Conservation (phyloP, 1,140 invertebrate species). For the Drosophila ananassae region DNA sequence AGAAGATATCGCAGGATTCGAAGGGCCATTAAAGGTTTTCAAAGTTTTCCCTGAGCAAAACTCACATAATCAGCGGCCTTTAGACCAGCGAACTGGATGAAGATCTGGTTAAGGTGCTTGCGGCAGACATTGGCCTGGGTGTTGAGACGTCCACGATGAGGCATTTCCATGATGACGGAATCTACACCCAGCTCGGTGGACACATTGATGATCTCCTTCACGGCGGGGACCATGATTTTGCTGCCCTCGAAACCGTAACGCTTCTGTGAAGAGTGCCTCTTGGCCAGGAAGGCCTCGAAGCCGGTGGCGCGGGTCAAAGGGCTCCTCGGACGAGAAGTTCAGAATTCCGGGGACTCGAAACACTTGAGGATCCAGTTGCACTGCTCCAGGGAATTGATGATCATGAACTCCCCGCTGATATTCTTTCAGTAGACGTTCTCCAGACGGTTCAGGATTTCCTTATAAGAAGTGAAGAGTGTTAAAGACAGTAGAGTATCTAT, state of each 20-base stretch:
- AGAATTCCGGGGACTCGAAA: constrained; percentile 97
- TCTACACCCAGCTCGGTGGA: constrained; percentile 98
- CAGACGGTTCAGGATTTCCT: constrained; percentile 96
- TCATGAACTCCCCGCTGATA: constrained; percentile 99
- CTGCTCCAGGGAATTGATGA: constrained; percentile 99
- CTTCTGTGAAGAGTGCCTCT: constrained; percentile 99
- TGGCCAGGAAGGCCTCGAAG: constrained; percentile 98
- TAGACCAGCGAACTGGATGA: constrained; percentile 98
- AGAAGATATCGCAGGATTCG: constrained; percentile 89
- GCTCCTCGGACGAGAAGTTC: constrained; percentile 93
- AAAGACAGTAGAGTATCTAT: no score
- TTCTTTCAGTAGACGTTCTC: constrained; percentile 95
- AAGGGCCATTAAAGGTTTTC: constrained; percentile 89
- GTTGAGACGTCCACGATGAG: constrained; percentile 98
- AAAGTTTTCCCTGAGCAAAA: no score
- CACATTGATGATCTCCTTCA: constrained; percentile 99
- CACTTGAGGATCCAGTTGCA: constrained; percentile 99
- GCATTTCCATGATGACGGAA: constrained; percentile 99
- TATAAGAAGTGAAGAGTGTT: no score
- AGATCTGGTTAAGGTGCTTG: constrained; percentile 98
- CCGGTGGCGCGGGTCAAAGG: constrained; percentile 96
- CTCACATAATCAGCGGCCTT: constrained; percentile 98
- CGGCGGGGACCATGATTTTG: constrained; percentile 99
- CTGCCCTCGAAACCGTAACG: constrained; percentile 99
- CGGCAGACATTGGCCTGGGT: constrained; percentile 99